Evolutionary conservation across 1,140 invertebrate species (phyloP), one percentile per base, ranked within the genome.

Genomic region (Babylonia areolata): DNA sequence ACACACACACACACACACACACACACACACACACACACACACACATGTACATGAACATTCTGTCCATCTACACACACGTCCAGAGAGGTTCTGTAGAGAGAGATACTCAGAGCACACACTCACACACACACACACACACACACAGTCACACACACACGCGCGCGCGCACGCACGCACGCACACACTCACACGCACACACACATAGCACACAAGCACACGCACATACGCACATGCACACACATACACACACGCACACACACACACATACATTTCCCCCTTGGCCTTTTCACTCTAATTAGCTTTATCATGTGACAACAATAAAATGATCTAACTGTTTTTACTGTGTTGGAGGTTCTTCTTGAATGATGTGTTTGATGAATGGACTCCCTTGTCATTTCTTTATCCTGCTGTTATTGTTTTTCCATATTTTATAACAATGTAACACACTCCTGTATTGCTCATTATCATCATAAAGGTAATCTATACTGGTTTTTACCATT

Each of bases 261-360:
- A 69, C 64, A 69, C 64, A 69, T 23, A 69, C 64, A 69, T 31
- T n/a, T n/a, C n/a, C n/a, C n/a, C n/a, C n/a, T n/a, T n/a, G n/a
- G n/a, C n/a, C n/a, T n/a, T n/a, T n/a, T n/a, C n/a, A n/a, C n/a
- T n/a, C n/a, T n/a, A n/a, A n/a, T n/a, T n/a, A n/a, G n/a, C n/a
- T n/a, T n/a, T n/a, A n/a, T n/a, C n/a, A n/a, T n/a, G n/a, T n/a
- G n/a, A n/a, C n/a, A n/a, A n/a, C n/a, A 28, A 69, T 6, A 9
- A 69, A 69, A 28, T 23, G 23, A 69, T 28, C 15, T n/a, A 23
- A 31, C 23, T 5, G 3, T 23, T 69, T 23, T 69, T 31, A 31
- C 77, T 33, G 23, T 79, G 20, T 79, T n/a, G n/a, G n/a, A n/a
- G n/a, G n/a, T n/a, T n/a, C n/a, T n/a, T n/a, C n/a, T n/a, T n/a